These are phyloP conservation scores for Halichoerus grypus DNA, from an alignment of 2,113 vertebrate species.

Conservation along the genomic window DNA sequence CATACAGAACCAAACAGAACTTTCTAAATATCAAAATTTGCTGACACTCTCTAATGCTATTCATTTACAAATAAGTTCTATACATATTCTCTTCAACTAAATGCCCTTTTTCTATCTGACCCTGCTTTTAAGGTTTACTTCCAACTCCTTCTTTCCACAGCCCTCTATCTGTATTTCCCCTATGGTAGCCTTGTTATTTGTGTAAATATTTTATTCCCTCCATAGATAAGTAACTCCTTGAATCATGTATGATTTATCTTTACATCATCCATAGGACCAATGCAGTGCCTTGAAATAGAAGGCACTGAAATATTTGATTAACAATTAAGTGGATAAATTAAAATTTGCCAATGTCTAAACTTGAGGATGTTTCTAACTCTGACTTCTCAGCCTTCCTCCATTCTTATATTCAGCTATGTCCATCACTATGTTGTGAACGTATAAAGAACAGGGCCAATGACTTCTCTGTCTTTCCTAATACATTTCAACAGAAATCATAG, in stretches of 20 bases:
- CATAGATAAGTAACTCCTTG: not conserved
- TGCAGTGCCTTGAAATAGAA: not conserved
- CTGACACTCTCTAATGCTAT: not conserved
- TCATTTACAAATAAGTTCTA: not conserved
- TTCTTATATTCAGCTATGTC: not conserved
- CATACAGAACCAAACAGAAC: not conserved
- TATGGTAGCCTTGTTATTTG: not conserved
- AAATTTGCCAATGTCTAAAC: not conserved
- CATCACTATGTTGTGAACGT: not conserved
- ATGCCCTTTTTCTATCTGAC: not conserved
- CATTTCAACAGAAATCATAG: not conserved
- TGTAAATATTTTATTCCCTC: not conserved
- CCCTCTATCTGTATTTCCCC: not conserved
- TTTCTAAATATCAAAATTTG: not conserved
- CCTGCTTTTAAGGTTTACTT: not conserved
- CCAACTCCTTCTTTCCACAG: not conserved
- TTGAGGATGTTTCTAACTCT: not conserved
- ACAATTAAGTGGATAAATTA: not conserved
- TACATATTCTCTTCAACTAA: not conserved
- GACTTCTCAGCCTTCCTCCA: not conserved
- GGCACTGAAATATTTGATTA: not conserved
- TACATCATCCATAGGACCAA: not conserved
- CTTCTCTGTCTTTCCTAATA: not conserved
- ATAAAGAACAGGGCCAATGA: not conserved
- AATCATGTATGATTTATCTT: constrained; percentile 7